These are phyloP conservation scores for Theocolax elegans DNA, from an alignment of 1,140 invertebrate species.

Conservation along the genomic window DNA sequence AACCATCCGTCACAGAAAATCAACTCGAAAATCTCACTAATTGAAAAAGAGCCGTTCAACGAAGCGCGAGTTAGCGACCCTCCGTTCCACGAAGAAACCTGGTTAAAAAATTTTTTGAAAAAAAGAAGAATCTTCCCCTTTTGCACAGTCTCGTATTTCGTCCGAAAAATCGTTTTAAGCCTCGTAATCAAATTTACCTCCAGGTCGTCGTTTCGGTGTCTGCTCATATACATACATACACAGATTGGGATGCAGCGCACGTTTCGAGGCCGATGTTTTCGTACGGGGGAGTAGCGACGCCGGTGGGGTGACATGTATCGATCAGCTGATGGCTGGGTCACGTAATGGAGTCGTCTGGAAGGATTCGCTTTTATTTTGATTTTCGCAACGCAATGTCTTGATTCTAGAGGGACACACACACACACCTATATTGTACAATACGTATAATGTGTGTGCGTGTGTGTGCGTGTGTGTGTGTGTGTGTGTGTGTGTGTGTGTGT, in stretches of 20 bases:
- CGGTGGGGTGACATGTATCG: slow-evolving; percentile 57
- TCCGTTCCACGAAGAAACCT: no score
- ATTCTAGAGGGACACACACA: no score
- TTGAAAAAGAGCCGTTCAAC: no score
- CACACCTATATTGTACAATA: no score
- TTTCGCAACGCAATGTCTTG: not conserved
- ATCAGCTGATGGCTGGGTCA: slow-evolving; percentile 61
- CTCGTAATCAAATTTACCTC: slow-evolving; percentile 9
- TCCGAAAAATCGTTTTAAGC: slow-evolving; percentile 9
- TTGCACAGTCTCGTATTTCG: not conserved
- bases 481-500: no score
- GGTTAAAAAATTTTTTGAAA: not conserved
- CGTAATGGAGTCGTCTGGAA: slow-evolving; percentile 47
- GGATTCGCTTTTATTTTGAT: slow-evolving; percentile 44
- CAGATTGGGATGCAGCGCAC: slow-evolving; percentile 37
- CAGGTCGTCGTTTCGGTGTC: not conserved
- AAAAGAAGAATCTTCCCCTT: not conserved
- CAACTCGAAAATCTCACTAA: no score
- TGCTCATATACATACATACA: not conserved
- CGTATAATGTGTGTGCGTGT: no score
- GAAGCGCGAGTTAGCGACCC: no score
- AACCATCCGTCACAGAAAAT: no score
- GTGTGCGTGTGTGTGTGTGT: no score
- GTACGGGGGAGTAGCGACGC: slow-evolving; percentile 46
- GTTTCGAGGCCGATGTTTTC: slow-evolving; percentile 51